phyloP scores from a whole-genome alignment of 2,113 vertebrate species.

The Alouatta palliata region DNA sequence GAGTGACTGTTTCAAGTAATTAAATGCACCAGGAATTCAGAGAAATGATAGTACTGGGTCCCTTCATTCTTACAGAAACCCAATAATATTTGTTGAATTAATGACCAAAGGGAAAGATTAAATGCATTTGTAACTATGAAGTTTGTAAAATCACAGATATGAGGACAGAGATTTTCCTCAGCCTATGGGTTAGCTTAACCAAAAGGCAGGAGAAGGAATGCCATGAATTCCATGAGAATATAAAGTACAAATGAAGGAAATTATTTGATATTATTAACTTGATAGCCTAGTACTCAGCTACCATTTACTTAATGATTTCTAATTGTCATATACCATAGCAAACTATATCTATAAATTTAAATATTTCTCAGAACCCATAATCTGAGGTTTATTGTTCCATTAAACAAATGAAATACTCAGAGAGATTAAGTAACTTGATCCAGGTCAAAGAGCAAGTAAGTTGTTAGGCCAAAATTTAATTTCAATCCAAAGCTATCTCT shows the following conservation, averaged over 20 bases:
- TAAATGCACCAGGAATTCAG: neutral
- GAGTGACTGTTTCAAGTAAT: neutral
- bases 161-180: neutral
- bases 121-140: neutral
- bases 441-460: neutral
- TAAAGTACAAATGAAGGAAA: neutral
- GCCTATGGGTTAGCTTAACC: neutral
- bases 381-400: neutral
- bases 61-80: neutral
- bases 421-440: neutral
- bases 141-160: neutral
- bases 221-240: neutral
- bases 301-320: neutral
- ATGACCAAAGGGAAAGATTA: neutral
- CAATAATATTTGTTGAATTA: neutral
- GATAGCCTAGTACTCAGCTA: neutral
- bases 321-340: neutral
- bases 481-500: neutral
- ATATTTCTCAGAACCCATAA: neutral
- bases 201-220: neutral
- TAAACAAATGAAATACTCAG: neutral
- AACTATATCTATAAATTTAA: neutral
- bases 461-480: neutral
- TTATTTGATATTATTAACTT: neutral
- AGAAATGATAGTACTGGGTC: neutral